These are phyloP conservation scores for Plusia festucae DNA, from an alignment of 2,888 invertebrate genomes.

Conservation along the genomic window DNA sequence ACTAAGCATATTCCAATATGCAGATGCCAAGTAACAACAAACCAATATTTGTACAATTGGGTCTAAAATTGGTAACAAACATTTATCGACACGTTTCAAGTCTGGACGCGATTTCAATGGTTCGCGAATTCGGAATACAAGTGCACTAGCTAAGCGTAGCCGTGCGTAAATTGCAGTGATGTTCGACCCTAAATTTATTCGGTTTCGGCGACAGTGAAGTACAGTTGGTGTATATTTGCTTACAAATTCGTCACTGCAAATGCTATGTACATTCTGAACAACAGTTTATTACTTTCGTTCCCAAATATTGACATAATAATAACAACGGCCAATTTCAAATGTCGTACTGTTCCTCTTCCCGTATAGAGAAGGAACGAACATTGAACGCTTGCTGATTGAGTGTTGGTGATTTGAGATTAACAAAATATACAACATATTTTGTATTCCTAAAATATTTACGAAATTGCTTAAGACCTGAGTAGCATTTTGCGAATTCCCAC, in stretches of 20 bases:
- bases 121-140: slow-evolving; percentile 4
- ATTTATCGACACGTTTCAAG: not conserved
- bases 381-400: too few relatives aligned
- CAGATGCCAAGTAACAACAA: not conserved
- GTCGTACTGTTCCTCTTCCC: too few relatives aligned
- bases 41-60: not conserved
- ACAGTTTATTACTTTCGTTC: too few relatives aligned
- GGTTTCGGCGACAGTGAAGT: slow-evolving; percentile 2
- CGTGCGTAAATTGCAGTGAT: not conserved
- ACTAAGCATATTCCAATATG: not conserved
- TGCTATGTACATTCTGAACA: too few relatives aligned
- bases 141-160: not conserved
- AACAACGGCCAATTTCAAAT: too few relatives aligned
- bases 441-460: too few relatives aligned
- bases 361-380: too few relatives aligned
- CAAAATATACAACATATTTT: too few relatives aligned
- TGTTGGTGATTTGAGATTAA: too few relatives aligned
- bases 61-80: not conserved
- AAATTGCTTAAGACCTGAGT: too few relatives aligned
- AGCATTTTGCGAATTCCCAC: too few relatives aligned
- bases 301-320: too few relatives aligned
- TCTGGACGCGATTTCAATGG: not conserved
- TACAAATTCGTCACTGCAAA: not conserved
- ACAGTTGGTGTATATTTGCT: not conserved
- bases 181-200: slow-evolving; percentile 3